Base-by-base conservation (phyloP, 2,113 vertebrate species). In the Meriones unguiculatus region DNA sequence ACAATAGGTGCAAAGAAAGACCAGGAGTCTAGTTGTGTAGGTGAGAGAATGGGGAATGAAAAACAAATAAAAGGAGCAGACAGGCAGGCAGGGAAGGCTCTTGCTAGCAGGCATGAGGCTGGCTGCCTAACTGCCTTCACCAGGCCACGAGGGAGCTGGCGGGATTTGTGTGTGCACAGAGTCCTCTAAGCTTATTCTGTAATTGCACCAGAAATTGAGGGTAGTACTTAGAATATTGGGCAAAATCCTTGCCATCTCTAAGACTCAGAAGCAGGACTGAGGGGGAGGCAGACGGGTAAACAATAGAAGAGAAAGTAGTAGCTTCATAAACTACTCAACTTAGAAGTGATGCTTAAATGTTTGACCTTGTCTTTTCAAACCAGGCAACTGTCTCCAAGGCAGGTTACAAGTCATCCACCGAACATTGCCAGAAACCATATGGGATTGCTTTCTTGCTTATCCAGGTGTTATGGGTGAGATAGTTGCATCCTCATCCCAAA, bases 371-470 rank as follows among this genome's bases (percentile, higher is more conserved):
- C 75, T 78, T 92, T 77, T 46, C 28, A 10, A 62, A 38, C 0
- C 3, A 90, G 75, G 32, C n/a, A 88, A 28, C 65, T 62, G 22
- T 14, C 9, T 8, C 52, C 30, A 54, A 20, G 10, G n/a, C 72
- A 38, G 41, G 28, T 7, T 28, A 24, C 35, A 81, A 0, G 4
- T 14, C 5, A 3, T n/a, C 5, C 6, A 1, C 41, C 0, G 54
- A 38, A 24, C 41, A 32, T 5, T 86, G 17, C 54, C 28, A 25
- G 64, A 50, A 30, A 17, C 20, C 10, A 0, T 5, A 10, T n/a
- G 18, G 52, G 12, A 15, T 41, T 4, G 5, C n/a, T 64, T 8
- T 25, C 50, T 76, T n/a, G 9, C 17, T n/a, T 59, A 64, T 50
- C 50, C 41, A 46, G 52, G 9, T 77, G 24, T 28, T 18, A 1